Percentiles rank a stretch among this genome's conserved stretches.
These are phyloP conservation scores for Syngnathus acus DNA, from an alignment of 2,797 vertebrate species.

Conservation along the genomic window DNA sequence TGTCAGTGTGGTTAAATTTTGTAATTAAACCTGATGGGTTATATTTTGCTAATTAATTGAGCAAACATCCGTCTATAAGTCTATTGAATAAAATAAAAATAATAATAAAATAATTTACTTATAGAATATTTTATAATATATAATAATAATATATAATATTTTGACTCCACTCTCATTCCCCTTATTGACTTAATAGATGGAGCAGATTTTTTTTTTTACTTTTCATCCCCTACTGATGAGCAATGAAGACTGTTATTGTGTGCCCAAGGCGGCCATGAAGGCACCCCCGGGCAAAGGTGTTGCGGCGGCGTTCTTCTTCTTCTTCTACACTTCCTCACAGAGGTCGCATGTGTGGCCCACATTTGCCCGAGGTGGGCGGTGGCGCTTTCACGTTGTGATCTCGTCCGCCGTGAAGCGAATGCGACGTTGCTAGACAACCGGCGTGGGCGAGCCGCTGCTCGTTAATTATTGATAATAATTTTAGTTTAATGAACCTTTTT, in stretches of 20 bases:
- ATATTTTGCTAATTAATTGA: background rate
- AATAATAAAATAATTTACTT: no score
- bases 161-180: conserved; percentile 25
- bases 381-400: conserved; percentile 20
- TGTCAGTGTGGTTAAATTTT: background rate
- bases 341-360: conserved; percentile 24
- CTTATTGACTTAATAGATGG: conserved; percentile 43
- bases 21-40: background rate
- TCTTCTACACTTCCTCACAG: conserved; percentile 44
- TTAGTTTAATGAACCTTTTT: background rate
- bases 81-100: no score
- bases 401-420: conserved; percentile 20
- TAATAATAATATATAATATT: conserved; percentile 9
- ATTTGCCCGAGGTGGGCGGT: conserved; percentile 20
- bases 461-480: conserved; percentile 64
- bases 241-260: conserved; percentile 24
- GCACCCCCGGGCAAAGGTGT: conserved; percentile 12
- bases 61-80: background rate
- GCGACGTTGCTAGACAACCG: conserved; percentile 27
- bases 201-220: conserved; percentile 19
- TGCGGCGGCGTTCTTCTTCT: conserved; percentile 24
- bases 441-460: conserved; percentile 34
- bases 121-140: no score
- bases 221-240: conserved; percentile 32
- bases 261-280: conserved; percentile 14